These are phyloP conservation scores for Platysteira castanea DNA, from an alignment of 2,113 vertebrate species.

Conservation along the genomic window DNA sequence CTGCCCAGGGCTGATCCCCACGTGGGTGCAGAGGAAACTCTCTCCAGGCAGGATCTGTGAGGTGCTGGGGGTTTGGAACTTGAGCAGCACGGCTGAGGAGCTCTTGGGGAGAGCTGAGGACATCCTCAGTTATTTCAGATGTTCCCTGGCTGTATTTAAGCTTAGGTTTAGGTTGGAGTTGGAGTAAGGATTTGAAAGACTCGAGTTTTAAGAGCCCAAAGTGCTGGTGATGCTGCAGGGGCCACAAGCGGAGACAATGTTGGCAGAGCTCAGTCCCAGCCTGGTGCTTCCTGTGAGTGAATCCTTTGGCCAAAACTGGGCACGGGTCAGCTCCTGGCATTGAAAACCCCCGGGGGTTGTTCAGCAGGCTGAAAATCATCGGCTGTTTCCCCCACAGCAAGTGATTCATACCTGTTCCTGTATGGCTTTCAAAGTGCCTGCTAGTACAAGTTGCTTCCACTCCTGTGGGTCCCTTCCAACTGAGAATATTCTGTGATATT, in stretches of 20 bases:
- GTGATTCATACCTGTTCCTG: accelerated
- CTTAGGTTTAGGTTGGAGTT: neutral
- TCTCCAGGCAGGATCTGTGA: neutral
- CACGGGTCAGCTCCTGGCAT: neutral
- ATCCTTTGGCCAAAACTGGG: neutral
- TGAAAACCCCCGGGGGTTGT: neutral
- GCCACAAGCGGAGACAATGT: accelerated
- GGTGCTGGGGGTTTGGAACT: neutral
- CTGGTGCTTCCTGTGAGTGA: neutral
- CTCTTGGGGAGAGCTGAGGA: neutral
- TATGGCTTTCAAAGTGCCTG: neutral
- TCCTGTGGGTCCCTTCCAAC: neutral
- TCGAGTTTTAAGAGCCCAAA: neutral
- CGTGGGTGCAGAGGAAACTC: neutral
- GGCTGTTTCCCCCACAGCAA: neutral
- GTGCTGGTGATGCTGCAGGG: neutral
- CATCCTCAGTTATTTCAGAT: neutral
- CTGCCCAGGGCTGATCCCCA: neutral
- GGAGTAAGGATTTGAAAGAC: neutral
- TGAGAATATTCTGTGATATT: neutral
- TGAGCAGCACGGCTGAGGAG: neutral
- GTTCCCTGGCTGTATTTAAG: neutral
- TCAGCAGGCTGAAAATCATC: neutral
- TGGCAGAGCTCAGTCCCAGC: neutral
- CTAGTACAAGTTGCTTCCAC: neutral